A percentile compares a stretch with the other conserved stretches of the same genome.
Evolutionary conservation across 2,113 vertebrate species (phyloP).

Genomic region (Panthera leo): DNA sequence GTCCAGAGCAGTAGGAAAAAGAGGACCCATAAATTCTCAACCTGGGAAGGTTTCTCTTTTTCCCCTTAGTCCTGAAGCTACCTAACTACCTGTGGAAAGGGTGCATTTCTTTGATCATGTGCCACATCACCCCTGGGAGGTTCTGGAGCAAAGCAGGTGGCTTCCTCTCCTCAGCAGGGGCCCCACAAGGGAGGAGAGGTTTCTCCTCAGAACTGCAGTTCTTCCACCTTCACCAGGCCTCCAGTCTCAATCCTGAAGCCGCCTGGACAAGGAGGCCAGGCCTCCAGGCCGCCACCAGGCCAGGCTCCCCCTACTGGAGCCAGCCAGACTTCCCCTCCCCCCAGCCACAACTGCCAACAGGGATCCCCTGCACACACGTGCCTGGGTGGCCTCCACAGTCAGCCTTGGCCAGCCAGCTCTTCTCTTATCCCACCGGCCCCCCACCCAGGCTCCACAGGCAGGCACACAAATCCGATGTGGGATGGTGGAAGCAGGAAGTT

Average conservation of each 20-base stretch:
- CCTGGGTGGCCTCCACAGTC: neutral
- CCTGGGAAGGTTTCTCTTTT: neutral
- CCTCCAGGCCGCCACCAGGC: neutral
- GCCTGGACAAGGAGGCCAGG: neutral
- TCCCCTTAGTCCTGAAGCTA: neutral
- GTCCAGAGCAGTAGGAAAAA: slow-evolving; percentile 23
- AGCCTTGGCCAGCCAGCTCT: neutral
- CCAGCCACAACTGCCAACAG: slow-evolving; percentile 11
- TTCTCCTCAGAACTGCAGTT: neutral
- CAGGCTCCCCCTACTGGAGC: slow-evolving; percentile 21
- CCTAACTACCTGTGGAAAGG: neutral
- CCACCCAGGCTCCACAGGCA: neutral
- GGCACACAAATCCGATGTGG: neutral
- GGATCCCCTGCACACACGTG: slow-evolving; percentile 36
- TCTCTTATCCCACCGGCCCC: too few relatives aligned
- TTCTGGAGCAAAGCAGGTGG: neutral
- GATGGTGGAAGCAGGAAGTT: slow-evolving; percentile 61
- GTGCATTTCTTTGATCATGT: neutral
- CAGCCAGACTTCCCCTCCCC: neutral
- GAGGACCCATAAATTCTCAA: neutral
- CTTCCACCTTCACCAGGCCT: neutral
- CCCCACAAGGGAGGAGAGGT: too few relatives aligned
- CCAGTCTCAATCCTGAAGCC: slow-evolving; percentile 4
- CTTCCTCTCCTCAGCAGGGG: neutral
- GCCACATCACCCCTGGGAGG: neutral